Evolutionary conservation across 2,113 vertebrate genomes (phyloP).

Genomic region (Parus major): DNA sequence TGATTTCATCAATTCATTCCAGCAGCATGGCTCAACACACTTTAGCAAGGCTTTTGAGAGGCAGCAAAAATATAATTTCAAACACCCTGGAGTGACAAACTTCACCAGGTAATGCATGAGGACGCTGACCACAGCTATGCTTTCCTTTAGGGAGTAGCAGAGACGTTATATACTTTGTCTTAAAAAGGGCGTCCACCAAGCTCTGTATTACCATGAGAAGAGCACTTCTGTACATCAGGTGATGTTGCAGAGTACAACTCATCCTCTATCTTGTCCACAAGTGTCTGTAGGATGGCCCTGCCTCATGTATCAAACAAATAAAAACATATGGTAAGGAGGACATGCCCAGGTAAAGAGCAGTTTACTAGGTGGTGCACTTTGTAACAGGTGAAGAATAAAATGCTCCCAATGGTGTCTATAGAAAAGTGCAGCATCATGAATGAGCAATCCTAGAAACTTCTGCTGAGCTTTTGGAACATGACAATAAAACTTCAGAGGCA

Average conservation of each 20-base stretch:
- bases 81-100: not conserved
- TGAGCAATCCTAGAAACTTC: not conserved
- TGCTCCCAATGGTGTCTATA: fast-evolving
- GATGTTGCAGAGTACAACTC: not conserved
- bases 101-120: not conserved
- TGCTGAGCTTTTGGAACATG: not conserved
- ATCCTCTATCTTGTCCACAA: not conserved
- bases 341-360: not conserved
- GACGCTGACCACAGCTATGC: not conserved
- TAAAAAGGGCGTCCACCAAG: fast-evolving
- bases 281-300: not conserved
- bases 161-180: not conserved
- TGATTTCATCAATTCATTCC: slow-evolving; percentile 13
- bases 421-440: not conserved
- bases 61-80: not conserved
- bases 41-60: slow-evolving; percentile 41
- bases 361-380: not conserved
- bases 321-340: not conserved
- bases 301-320: not conserved
- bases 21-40: not conserved
- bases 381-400: not conserved
- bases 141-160: not conserved
- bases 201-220: not conserved
- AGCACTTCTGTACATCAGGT: not conserved
- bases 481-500: not conserved